Conservation (phyloP, 2,888 invertebrate species). For the Branchinecta sandiegonensis region DNA sequence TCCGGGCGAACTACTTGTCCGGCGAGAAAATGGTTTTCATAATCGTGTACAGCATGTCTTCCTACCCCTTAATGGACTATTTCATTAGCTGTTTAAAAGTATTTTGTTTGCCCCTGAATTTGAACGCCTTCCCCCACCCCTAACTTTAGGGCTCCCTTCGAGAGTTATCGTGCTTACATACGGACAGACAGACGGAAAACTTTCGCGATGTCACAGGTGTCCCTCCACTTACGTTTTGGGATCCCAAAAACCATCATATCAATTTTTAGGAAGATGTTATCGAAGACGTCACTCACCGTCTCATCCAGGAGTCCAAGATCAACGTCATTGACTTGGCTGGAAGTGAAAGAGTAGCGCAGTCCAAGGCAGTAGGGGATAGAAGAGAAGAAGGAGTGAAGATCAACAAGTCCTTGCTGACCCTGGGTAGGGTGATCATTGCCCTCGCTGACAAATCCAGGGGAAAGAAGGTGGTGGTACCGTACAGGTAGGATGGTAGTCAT, state of each 20-base stretch:
- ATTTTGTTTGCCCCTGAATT: too few relatives aligned
- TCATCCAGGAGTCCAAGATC: conserved; percentile 50
- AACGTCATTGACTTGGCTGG: conserved; percentile 68
- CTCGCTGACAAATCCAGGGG: conserved; percentile 46
- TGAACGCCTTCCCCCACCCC: too few relatives aligned
- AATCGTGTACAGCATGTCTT: too few relatives aligned
- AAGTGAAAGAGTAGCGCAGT: conserved; percentile 54
- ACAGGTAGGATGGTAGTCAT: conserved; percentile 32
- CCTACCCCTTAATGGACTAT: too few relatives aligned
- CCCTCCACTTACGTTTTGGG: too few relatives aligned
- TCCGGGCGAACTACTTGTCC: too few relatives aligned
- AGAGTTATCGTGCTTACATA: too few relatives aligned
- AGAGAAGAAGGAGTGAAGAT: conserved; percentile 54
- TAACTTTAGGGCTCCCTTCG: too few relatives aligned
- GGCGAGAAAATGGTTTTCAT: too few relatives aligned
- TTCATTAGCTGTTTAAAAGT: too few relatives aligned
- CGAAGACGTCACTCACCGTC: conserved; percentile 39
- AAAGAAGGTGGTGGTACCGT: conserved; percentile 50
- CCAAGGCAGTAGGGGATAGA: conserved; percentile 50
- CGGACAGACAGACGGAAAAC: too few relatives aligned
- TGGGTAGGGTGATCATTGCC: conserved; percentile 64
- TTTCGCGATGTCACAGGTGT: too few relatives aligned
- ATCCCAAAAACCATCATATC: neutral
- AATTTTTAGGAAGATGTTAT: conserved; percentile 32
- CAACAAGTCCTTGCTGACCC: conserved; percentile 56